phyloP scores from a whole-genome alignment of 2,797 vertebrate species.

The Rhinoraja longicauda region DNA sequence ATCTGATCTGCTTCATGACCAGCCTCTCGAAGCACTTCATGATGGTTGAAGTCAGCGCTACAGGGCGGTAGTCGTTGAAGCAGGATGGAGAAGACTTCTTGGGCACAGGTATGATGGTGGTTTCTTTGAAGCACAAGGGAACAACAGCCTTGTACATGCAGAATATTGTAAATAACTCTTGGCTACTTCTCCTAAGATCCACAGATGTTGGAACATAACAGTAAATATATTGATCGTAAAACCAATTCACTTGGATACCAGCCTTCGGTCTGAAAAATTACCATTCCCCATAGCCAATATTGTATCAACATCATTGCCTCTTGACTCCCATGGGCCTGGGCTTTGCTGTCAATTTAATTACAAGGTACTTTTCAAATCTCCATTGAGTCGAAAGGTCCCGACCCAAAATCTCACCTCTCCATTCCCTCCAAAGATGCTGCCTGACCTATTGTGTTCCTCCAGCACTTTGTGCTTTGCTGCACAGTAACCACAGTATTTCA shows the following conservation, averaged over 20 bases:
- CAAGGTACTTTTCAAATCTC: background rate
- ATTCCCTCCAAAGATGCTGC: too few species aligned
- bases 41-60: too few species aligned
- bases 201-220: background rate
- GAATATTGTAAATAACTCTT: background rate
- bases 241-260: background rate
- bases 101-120: too few species aligned
- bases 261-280: background rate
- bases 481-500: background rate
- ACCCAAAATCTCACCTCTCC: too few species aligned
- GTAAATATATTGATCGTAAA: background rate
- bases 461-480: too few species aligned
- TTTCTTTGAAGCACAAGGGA: too few species aligned
- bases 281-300: background rate
- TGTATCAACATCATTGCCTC: background rate
- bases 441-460: too few species aligned
- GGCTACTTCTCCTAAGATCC: background rate
- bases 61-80: too few species aligned
- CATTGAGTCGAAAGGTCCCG: background rate
- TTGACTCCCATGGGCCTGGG: background rate
- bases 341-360: background rate
- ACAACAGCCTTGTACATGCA: too few species aligned
- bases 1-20: too few species aligned
- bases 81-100: too few species aligned
- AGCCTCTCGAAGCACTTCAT: too few species aligned